Evolutionary conservation across 2,888 invertebrate genomes (phyloP), one percentile per base, ranked within the genome.

Genomic region (Cerastis rubricosa): DNA sequence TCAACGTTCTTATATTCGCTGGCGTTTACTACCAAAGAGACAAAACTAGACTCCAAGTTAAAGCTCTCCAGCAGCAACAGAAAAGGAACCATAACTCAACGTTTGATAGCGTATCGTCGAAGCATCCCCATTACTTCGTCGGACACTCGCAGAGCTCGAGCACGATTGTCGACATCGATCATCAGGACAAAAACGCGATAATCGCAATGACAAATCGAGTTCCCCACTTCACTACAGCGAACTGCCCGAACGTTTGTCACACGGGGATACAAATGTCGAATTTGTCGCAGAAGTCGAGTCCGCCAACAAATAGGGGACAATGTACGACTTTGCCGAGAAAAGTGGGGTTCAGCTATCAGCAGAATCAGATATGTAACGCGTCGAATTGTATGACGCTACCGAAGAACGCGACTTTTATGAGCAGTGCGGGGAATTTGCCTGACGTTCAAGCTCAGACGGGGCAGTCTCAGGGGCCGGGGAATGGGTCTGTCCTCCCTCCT

Each of bases 151-250:
- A 98, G 90, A 98, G 98, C 89, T 98, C 98, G 51, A 98, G 98
- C 92, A 98, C 98, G 54, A 98, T 98, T 80, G 98, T 98, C 9
- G 98, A 98, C 90, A 98, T 98, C 51, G 98, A 98, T 91, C 98
- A 98, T 93, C 98, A 98, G 94, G 98, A 97, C 87, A 97, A 97
- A 87, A 97, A 96, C 89, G 95, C 97, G 59, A 97, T 97, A 64
- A 96, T 97, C 67, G 95, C 97, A 43, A 96, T 97, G 95, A 96
- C 96, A 74, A 96, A 96, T 87, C 92, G 96, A 70, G 96, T 96
- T 54, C 96, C 96, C 12, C 97, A 97, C 87, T 97, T 97, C 85
- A 94, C 96, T 43, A 95, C 94, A 76, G 82, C 95, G n/a, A 96
- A 95, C 81, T 97, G 97, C 87, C 97, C 97, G 49, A 97, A 97